Evolutionary conservation across 2,797 vertebrate species (phyloP), one percentile per base, ranked within the genome.

Genomic region (Sparus aurata): DNA sequence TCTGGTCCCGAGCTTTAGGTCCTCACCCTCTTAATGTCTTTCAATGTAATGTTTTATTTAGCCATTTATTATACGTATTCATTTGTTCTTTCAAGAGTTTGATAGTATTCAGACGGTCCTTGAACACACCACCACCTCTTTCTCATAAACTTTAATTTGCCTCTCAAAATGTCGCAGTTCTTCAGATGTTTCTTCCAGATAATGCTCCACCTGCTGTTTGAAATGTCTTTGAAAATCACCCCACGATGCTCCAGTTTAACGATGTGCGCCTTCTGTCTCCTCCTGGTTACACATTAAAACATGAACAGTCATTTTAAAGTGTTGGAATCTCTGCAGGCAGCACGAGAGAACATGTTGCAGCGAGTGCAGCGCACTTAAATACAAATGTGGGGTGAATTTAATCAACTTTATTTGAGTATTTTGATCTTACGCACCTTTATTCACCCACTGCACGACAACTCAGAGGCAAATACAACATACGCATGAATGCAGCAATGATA

Each of bases 151-250:
- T 75, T 54, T 20, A 10, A 43, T 78, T 70, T 16, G 8, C 20
- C 54, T 47, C 41, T 54, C 3, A 46, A 30, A 54, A 45, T 27
- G 34, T 74, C 17, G 27, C 16, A 17, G 55, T 62, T n/a, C 22
- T 47, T 53, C n/a, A 59, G 47, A 63, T 1, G 3, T 34, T 25
- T 53, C n/a, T 45, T 22, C 41, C 27, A 45, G 60, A 50, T 60
- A 11, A 53, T 27, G 61, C 46, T n/a, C 22, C 38, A 60, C 27
- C 59, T 34, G 23, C 64, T 63, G 57, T 53, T 53, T 76, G 41
- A 66, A 53, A 12, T 17, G 2, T 58, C 20, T 53, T 69, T 70
- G 12, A 53, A 18, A 58, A 27, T 69, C n/a, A 12, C 12, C 5
- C 38, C 12, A 15, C n/a, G 30, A 52, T 22, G 30, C 49, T 66